Conservation (phyloP, 2,888 invertebrate genomes). For the Tillus elongatus region DNA sequence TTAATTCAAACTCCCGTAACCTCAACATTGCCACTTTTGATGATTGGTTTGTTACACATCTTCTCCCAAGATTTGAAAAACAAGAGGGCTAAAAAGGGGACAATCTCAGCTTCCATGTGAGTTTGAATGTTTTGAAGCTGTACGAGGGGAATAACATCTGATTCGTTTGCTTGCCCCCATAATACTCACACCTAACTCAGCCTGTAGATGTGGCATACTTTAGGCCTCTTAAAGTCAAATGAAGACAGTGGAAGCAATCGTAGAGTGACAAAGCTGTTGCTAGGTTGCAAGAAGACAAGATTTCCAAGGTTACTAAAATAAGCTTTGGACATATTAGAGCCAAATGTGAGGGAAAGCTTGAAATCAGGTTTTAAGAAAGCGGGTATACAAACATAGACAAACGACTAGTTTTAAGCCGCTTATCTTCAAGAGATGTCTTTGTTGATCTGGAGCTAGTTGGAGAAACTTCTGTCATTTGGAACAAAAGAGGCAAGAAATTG, state of each 20-base stretch:
- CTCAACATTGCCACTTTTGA: no score
- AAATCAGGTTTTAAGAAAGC: conserved; percentile 7
- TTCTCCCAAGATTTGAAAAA: not conserved
- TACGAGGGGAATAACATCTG: conserved; percentile 27
- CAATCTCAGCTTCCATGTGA: conserved; percentile 27
- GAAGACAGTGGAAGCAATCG: conserved; percentile 9
- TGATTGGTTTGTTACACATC: conserved; percentile 15
- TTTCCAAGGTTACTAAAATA: conserved; percentile 6
- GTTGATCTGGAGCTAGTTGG: conserved; percentile 3
- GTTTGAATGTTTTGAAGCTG: conserved; percentile 20
- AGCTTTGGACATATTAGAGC: no score
- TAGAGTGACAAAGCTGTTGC: conserved; percentile 2
- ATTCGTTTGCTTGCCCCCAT: conserved; percentile 26
- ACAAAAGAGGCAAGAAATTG: conserved; percentile 6
- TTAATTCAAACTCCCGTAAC: no score
- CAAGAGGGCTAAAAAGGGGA: no score
- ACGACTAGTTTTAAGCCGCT: not conserved
- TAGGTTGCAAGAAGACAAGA: conserved; percentile 3
- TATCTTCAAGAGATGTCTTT: conserved; percentile 4
- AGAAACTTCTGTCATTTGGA: conserved; percentile 2
- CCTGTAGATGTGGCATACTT: conserved; percentile 19
- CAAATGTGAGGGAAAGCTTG: not conserved
- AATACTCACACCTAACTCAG: conserved; percentile 23
- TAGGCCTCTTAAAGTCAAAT: conserved; percentile 10
- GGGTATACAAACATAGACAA: conserved; percentile 6